Conservation (phyloP, 2,113 vertebrate genomes). For the Sander vitreus region DNA sequence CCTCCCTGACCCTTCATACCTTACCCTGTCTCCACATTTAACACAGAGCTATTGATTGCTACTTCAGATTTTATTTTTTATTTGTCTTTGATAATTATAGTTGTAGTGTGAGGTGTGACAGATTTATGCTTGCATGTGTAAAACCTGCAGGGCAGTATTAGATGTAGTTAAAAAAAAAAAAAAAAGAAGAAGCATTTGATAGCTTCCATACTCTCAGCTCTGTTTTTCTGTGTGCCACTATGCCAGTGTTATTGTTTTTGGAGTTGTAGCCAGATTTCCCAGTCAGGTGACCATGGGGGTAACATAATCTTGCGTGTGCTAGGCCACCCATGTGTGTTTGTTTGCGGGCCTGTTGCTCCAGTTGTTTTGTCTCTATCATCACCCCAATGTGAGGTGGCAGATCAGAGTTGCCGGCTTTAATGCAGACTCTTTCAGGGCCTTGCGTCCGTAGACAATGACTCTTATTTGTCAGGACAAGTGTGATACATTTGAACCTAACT, state of each 20-base stretch:
- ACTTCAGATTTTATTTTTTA: background rate
- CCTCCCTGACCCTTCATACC: background rate
- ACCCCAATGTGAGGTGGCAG: background rate
- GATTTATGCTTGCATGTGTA: background rate
- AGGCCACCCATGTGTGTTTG: conserved; percentile 3
- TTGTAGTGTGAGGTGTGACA: background rate
- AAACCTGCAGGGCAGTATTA: background rate
- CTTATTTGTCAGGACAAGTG: conserved; percentile 5
- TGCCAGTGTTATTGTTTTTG: conserved; percentile 28
- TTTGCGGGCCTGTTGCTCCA: conserved; percentile 12
- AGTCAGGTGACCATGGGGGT: conserved; percentile 31
- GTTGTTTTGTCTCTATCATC: conserved; percentile 15
- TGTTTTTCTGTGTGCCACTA: conserved; percentile 1
- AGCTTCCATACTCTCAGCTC: background rate
- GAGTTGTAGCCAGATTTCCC: conserved; percentile 36
- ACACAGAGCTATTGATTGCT: no score
- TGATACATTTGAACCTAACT: conserved; percentile 28
- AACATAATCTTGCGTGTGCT: conserved; percentile 39
- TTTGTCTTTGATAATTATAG: background rate
- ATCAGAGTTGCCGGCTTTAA: conserved; percentile 11
- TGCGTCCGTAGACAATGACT: background rate
- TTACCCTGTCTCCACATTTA: background rate
- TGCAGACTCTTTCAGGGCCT: background rate
- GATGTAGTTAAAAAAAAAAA: background rate
- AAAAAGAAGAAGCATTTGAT: background rate